Evolutionary conservation across 1,140 invertebrate genomes (phyloP).

Genomic region (Aphelinus certus): DNA sequence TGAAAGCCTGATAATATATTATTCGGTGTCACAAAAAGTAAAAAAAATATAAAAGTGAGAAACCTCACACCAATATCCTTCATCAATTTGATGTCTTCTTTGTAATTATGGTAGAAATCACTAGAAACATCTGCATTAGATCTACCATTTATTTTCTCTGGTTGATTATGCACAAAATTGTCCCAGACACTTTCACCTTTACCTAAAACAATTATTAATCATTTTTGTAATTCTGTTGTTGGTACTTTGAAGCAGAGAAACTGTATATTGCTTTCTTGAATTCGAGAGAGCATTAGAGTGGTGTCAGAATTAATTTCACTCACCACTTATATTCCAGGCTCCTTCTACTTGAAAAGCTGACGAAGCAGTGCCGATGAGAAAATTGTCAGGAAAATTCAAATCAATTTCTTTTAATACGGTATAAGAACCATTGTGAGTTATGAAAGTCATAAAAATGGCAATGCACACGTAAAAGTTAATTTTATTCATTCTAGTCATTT

Average conservation of each 20-base stretch:
- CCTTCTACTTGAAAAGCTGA: conserved; percentile 73
- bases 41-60: no score
- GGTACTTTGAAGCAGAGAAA: no score
- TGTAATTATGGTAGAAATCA: conserved; percentile 66
- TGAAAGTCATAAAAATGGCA: no score
- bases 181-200: conserved; percentile 72
- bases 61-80: conserved; percentile 59
- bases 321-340: conserved; percentile 70
- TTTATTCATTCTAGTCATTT: no score
- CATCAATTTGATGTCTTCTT: conserved; percentile 64
- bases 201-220: conserved; percentile 50
- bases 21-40: no score
- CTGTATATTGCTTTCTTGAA: no score
- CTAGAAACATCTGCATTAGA: conserved; percentile 65
- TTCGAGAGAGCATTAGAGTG: background rate
- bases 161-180: conserved; percentile 63
- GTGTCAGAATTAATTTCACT: conserved; percentile 29
- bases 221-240: no score
- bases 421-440: no score
- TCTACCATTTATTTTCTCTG: conserved; percentile 59
- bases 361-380: conserved; percentile 69
- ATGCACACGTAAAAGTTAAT: no score
- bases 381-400: conserved; percentile 59
- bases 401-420: conserved; percentile 53
- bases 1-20: no score